Conservation (phyloP, 2,888 invertebrate genomes). For the Julus scandinavius region DNA sequence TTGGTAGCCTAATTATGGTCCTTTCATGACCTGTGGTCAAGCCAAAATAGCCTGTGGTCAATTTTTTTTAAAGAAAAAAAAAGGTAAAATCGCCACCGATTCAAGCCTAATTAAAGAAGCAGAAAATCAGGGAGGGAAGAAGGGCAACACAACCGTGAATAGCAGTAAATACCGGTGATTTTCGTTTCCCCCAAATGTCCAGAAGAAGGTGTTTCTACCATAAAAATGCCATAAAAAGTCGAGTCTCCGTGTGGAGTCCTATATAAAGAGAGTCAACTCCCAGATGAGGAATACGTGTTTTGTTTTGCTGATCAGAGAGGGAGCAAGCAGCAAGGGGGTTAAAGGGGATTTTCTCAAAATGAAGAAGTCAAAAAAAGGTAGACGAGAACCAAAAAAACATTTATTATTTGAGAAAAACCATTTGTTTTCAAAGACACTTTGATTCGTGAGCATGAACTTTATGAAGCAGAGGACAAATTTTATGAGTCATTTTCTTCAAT, state of each 20-base stretch:
- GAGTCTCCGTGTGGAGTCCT: constrained; percentile 6
- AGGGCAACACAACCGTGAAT: neutral
- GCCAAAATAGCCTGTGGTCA: constrained; percentile 43
- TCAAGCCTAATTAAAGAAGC: constrained; percentile 6
- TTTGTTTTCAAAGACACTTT: neutral
- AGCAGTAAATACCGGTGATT: constrained; percentile 4
- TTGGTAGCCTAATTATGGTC: constrained; percentile 25
- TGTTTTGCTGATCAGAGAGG: neutral
- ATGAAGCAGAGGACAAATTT: neutral
- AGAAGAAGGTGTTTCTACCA: constrained; percentile 29
- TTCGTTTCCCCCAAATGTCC: constrained; percentile 12
- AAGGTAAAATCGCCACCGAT: neutral
- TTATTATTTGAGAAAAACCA: neutral
- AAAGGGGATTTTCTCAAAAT: neutral
- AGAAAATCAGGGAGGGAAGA: neutral
- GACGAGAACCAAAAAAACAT: neutral
- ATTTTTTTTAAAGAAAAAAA: neutral
- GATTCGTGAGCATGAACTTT: neutral
- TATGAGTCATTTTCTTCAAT: neutral
- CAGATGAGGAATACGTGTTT: neutral
- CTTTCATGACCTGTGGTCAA: constrained; percentile 38
- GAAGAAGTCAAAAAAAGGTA: neutral
- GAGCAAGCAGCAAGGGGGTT: neutral
- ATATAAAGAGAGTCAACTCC: neutral
- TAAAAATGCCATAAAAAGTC: constrained; percentile 43